Conservation (phyloP, 2,797 vertebrate species). For the Intellagama lesueurii region DNA sequence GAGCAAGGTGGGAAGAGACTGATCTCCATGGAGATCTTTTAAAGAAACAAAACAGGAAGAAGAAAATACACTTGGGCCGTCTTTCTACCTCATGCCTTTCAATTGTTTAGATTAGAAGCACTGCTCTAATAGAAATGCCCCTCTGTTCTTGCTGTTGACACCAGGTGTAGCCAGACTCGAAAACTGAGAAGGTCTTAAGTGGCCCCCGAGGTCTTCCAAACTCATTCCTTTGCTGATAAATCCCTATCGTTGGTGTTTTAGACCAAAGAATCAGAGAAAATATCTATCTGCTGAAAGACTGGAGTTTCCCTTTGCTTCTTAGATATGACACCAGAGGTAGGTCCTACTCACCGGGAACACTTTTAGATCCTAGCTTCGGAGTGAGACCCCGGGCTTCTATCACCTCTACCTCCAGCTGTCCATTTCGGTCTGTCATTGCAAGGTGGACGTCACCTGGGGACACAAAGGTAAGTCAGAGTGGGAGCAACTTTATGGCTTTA, state of each 20-base stretch:
- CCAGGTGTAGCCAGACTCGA: too few relatives aligned
- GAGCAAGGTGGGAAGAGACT: too few relatives aligned
- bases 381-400: constrained; percentile 93
- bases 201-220: background rate
- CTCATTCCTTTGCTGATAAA: background rate
- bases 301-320: background rate
- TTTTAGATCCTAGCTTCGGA: constrained; percentile 93
- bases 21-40: too few relatives aligned
- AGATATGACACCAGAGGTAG: background rate
- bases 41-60: too few relatives aligned
- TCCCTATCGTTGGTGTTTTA: background rate
- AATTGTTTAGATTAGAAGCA: too few relatives aligned
- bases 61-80: too few relatives aligned
- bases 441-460: constrained; percentile 90
- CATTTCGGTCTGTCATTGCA: constrained; percentile 89
- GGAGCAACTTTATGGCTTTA: background rate
- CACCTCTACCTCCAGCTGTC: constrained; percentile 96
- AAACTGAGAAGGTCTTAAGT: background rate
- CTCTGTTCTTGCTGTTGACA: too few relatives aligned
- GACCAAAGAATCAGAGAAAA: background rate
- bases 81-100: too few relatives aligned
- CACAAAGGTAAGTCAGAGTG: rapidly evolving
- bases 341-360: constrained; percentile 86
- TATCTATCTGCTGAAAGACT: too few relatives aligned
- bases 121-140: too few relatives aligned